Evolutionary conservation across 1,140 invertebrate genomes (phyloP), one percentile per base, ranked within the genome.

Genomic region (Lerema accius): DNA sequence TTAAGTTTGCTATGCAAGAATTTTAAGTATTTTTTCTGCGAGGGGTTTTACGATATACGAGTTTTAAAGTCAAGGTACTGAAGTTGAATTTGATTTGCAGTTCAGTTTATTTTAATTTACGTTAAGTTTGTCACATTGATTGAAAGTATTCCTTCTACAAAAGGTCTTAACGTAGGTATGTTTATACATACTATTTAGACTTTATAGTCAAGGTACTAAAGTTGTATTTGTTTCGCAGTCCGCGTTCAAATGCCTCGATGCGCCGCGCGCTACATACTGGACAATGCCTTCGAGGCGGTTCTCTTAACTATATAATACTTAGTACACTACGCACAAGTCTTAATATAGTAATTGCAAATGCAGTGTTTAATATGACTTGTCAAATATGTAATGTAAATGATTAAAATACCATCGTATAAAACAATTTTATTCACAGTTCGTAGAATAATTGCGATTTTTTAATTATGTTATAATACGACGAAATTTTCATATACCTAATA

Each of bases 251-350:
- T 80, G 69, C 58, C 48, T 81, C 43, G 80, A 84, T 50, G 60
- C 65, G 15, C 69, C 74, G 26, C 75, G 73, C 32, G 65, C 78
- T 4, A 82, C 79, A 58, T 82, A 81, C 55, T 88, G 83, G 83
- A 73, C 65, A 58, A 71, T 76, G 43, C 76, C 80, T 13, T 75
- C 78, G 3, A 69, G 82, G 63, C 78, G 85, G 13, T 83, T 79
- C 64, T 81, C 69, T 56, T 82, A 80, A 76, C 17, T 43, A n/a
- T 40, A 37, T 63, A 48, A 55, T 69, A 64, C 7, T 14, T 19
- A 48, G 32, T 37, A 59, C 63, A 61, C 53, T 67, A 64, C 40
- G 28, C 53, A 46, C 42, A 45, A 35, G 28, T 35, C 42, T 56
- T 43, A 17, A 32, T 37, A 11, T 37, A 19, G 45, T 50, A 35